Percentiles rank a stretch among this genome's conserved stretches.
Conservation (phyloP, 2,888 invertebrate species). For the Drosophila cognata region DNA sequence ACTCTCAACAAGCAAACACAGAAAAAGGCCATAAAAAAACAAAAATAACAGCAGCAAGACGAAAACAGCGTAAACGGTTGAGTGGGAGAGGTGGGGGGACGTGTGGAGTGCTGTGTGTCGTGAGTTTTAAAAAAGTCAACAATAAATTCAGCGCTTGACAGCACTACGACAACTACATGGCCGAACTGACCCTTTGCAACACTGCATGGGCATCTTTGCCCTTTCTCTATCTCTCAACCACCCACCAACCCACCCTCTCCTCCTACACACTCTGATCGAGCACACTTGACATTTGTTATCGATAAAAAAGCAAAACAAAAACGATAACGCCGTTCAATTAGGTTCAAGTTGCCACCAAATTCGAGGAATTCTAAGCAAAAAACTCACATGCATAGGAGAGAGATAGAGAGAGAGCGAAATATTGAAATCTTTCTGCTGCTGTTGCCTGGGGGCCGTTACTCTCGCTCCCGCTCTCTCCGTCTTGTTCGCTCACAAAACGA, state of each 20-base stretch:
- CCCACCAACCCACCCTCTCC: not conserved
- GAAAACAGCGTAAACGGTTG: constrained; percentile 1
- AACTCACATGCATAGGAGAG: not conserved
- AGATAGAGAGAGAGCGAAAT: not conserved
- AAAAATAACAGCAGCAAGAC: constrained; percentile 19
- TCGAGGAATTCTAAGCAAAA: constrained; percentile 30
- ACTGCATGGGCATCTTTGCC: constrained; percentile 19
- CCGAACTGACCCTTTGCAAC: constrained; percentile 33
- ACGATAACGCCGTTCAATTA: constrained; percentile 23
- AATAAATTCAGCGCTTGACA: constrained; percentile 29
- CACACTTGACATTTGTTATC: constrained; percentile 41
- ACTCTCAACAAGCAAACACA: constrained; percentile 4
- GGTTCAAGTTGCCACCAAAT: constrained; percentile 29
- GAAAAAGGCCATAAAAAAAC: constrained; percentile 20
- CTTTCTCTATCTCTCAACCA: not conserved
- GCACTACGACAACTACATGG: constrained; percentile 4
- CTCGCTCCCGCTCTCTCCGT: constrained; percentile 20
- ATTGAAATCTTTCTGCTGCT: constrained; percentile 33
- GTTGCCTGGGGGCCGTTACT: constrained; percentile 27
- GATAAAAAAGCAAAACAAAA: constrained; percentile 15
- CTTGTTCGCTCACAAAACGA: constrained; percentile 28
- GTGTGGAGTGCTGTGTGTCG: not conserved
- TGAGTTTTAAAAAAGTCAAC: constrained; percentile 33
- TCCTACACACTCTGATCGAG: constrained; percentile 12
- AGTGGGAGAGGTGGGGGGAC: not conserved